Conservation (phyloP, 2,113 vertebrate genomes). For the Leptobrachium leishanense region DNA sequence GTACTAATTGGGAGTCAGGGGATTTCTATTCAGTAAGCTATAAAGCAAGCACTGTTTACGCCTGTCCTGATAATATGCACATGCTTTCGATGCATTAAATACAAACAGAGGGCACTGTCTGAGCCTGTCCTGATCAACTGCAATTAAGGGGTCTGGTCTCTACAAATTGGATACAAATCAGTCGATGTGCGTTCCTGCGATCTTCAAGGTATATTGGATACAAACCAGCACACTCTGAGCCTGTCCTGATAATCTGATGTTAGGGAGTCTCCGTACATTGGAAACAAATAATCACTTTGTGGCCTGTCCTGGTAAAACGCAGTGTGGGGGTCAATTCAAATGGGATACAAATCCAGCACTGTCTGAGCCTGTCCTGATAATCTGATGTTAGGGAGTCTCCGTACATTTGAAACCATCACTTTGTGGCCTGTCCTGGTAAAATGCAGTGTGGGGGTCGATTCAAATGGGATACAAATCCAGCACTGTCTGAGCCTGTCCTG, state of each 20-base stretch:
- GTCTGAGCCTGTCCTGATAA: not conserved
- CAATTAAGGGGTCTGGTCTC: not conserved
- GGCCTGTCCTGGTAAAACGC: not conserved
- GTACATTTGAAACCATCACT: too few species aligned
- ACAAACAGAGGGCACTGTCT: not conserved
- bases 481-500: not conserved
- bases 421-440: not conserved
- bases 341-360: not conserved
- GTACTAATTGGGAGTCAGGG: too few species aligned
- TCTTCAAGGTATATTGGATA: not conserved
- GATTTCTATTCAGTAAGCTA: too few species aligned
- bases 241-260: not conserved
- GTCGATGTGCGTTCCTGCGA: not conserved
- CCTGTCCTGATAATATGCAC: not conserved
- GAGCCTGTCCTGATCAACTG: not conserved
- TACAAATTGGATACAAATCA: not conserved
- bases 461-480: not conserved
- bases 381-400: not conserved
- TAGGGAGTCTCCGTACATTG: not conserved
- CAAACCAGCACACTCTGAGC: not conserved
- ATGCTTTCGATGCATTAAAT: too few species aligned
- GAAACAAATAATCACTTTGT: too few species aligned
- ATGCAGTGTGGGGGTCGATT: not conserved
- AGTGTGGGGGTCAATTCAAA: not conserved
- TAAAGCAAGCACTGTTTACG: not conserved